These are phyloP conservation scores for Trichonephila inaurata DNA, from an alignment of 1,140 invertebrate species.

Conservation along the genomic window DNA sequence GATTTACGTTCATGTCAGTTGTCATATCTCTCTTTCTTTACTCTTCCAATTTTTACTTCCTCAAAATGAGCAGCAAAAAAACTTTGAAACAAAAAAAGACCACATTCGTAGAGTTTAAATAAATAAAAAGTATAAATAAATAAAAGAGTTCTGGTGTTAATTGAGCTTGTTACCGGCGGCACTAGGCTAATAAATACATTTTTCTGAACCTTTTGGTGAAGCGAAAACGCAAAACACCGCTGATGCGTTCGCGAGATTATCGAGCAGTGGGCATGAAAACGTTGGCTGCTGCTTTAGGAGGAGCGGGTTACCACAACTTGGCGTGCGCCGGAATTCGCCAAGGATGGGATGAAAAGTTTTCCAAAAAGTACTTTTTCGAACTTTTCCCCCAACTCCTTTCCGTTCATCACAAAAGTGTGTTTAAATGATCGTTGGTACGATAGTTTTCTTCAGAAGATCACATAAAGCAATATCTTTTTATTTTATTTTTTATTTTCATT, in stretches of 20 bases:
- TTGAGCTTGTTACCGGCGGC: neutral
- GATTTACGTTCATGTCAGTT: conserved; percentile 59
- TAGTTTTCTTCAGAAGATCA: no score
- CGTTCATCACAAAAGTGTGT: no score
- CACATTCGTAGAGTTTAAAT: neutral
- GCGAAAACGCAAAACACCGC: conserved; percentile 8
- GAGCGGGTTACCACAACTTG: neutral
- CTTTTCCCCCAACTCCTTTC: neutral
- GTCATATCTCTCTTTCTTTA: conserved; percentile 29
- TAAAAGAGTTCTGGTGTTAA: neutral
- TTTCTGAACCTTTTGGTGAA: neutral
- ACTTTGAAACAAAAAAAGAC: neutral
- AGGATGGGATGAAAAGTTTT: neutral
- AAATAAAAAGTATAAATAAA: neutral
- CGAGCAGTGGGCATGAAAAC: conserved; percentile 9
- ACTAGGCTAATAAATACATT: neutral
- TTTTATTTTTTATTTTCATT: no score
- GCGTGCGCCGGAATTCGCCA: neutral
- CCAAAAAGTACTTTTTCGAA: neutral
- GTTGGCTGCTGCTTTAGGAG: neutral
- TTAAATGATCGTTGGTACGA: no score
- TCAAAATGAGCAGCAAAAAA: neutral
- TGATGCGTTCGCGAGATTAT: conserved; percentile 8
- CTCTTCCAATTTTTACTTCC: conserved; percentile 1
- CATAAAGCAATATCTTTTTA: no score